phyloP scores from a whole-genome alignment of 2,888 invertebrate genomes.

The Branchellion lobata region DNA sequence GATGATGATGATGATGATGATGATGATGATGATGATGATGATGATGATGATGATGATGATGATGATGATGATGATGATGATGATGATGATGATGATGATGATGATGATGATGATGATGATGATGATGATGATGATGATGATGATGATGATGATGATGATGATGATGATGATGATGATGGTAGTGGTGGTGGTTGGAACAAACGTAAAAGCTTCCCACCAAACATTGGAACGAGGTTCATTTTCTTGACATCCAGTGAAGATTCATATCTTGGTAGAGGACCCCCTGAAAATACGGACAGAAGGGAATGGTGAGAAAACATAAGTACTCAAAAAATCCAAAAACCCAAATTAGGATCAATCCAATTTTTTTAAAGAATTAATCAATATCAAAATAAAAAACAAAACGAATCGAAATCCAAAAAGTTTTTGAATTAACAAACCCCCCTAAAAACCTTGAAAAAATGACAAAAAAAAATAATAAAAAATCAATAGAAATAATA shows the following conservation, averaged over 20 bases:
- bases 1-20: not conserved
- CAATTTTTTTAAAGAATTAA: too few species aligned
- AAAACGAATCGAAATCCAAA: too few species aligned
- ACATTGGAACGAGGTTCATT: conserved; percentile 40
- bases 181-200: not conserved
- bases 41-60: not conserved
- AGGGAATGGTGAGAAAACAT: too few species aligned
- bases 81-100: conserved; percentile 18
- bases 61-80: conserved; percentile 1
- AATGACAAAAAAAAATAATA: too few species aligned
- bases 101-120: not conserved
- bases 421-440: too few species aligned
- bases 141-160: conserved; percentile 13
- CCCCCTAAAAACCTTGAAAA: too few species aligned
- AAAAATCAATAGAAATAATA: too few species aligned
- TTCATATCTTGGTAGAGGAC: not conserved
- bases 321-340: too few species aligned
- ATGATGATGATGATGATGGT: not conserved
- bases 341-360: too few species aligned
- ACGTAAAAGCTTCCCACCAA: conserved; percentile 35
- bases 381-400: too few species aligned
- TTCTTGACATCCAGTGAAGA: conserved; percentile 2
- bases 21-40: too few species aligned
- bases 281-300: not conserved
- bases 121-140: conserved; percentile 13